Evolutionary conservation across 2,888 invertebrate species (phyloP).

Genomic region (Sarcophaga variegata): DNA sequence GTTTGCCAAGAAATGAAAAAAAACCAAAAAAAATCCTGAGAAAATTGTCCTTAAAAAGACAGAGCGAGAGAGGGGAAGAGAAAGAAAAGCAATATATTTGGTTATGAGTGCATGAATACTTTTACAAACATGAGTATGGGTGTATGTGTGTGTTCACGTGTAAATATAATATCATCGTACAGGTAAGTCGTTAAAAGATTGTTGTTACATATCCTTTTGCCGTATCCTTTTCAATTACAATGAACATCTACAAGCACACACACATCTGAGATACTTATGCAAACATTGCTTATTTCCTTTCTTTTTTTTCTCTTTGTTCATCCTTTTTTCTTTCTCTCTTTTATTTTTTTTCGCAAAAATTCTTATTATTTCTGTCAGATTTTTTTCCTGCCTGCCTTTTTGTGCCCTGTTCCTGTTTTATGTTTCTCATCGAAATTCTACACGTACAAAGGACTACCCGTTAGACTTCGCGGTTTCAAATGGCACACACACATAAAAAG

Average conservation of each 20-base stretch:
- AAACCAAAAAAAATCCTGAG: background rate
- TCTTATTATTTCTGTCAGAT: background rate
- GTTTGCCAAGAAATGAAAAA: conserved; percentile 23
- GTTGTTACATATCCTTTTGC: conserved; percentile 45
- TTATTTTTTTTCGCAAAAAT: background rate
- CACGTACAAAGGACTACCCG: background rate
- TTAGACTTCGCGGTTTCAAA: background rate
- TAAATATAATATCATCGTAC: conserved; percentile 10
- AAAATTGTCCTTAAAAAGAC: background rate
- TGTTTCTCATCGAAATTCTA: background rate
- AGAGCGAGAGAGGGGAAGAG: background rate
- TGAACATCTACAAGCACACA: conserved; percentile 20
- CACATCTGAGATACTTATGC: background rate
- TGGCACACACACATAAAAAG: no score
- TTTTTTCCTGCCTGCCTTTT: background rate
- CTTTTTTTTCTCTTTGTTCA: no score
- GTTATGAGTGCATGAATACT: background rate
- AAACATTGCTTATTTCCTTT: conserved; percentile 9
- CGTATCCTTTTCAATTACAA: conserved; percentile 54
- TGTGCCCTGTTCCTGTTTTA: background rate
- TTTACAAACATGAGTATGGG: background rate
- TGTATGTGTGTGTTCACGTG: background rate
- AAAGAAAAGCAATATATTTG: background rate
- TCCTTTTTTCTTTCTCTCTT: background rate
- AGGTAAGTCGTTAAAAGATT: conserved; percentile 36